Evolutionary conservation across 53 echinoderm and acorn worm genomes (phyloP).

Genomic region (Temnopleurus reevesii): DNA sequence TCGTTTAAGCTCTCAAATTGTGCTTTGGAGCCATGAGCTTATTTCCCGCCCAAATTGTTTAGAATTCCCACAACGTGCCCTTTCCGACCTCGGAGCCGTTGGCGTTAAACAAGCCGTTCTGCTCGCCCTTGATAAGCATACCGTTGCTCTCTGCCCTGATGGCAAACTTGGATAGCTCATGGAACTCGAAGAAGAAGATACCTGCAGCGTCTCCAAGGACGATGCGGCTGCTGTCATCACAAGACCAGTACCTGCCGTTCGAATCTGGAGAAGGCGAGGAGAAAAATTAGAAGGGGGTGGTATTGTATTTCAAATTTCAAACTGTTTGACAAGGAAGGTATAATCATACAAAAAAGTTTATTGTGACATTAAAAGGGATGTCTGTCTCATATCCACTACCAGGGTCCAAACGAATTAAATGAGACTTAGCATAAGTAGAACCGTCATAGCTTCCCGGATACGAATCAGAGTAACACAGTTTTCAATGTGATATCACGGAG

Average conservation of each 20-base stretch:
- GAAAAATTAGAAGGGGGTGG: no score
- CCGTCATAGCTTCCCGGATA: no score
- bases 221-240: conserved; percentile 18
- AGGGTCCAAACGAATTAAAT: no score
- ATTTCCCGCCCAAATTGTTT: conserved; percentile 3
- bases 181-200: conserved; percentile 53
- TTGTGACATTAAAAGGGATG: no score
- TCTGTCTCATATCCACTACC: no score
- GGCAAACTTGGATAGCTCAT: conserved; percentile 52
- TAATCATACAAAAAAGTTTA: no score
- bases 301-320: no score
- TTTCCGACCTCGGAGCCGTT: conserved; percentile 30
- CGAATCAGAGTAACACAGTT: no score
- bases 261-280: background rate
- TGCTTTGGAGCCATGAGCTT: background rate
- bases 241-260: conserved; percentile 45
- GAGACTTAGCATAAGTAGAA: no score
- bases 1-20: background rate
- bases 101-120: conserved; percentile 61
- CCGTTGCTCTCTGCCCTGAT: conserved; percentile 58
- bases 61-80: conserved; percentile 59
- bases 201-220: conserved; percentile 29
- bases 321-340: no score
- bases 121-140: conserved; percentile 59
- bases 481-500: no score